Base-by-base conservation (phyloP, 2,113 vertebrate genomes). In the Zapus hudsonius region DNA sequence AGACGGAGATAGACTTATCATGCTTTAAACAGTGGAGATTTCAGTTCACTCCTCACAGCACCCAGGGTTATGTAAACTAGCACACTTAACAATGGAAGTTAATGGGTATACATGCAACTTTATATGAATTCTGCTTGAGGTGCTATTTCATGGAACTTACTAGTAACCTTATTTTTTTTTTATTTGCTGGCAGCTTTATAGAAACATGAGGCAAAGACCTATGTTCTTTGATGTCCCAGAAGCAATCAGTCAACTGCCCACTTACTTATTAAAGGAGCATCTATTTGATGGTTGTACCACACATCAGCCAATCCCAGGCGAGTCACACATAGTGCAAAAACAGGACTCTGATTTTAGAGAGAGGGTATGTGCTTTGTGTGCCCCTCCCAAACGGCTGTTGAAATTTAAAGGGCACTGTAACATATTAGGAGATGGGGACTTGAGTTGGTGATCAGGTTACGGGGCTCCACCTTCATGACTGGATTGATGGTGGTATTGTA, bases 71-170 rank as follows among this genome's bases (percentile, higher is more conserved):
- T 75, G 36, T 90, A 61, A 82, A 36, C 17, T 75, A 83, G 75
- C 2, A 64, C 23, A 64, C 40, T 59, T 90, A 86, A 89, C 72
- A 29, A 73, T 82, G 70, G 64, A 90, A 59, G 19, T 81, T 84
- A 55, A 38, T 74, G 75, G 2, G 0, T 87, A 63, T 84, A 55
- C 38, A 7, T 86, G 40, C 63, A 76, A 76, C 67, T 87, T 93
- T 44, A 47, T 80, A 74, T 84, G 81, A 69, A 55, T 79, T 94
- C 59, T 74, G 23, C n/a, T 76, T 42, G 70, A 88, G 61, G 22
- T 40, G 16, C 63, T 92, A 15, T 66, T 94, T 72, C 52, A 86
- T 67, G 91, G 80, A 89, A 64, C 44, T 83, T 94, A 40, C 27
- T 47, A 47, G 47, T 12, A 11, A 36, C 29, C 66, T 61, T 22